Base-by-base conservation (phyloP, 2,113 vertebrate species). In the Xenopus laevis region DNA sequence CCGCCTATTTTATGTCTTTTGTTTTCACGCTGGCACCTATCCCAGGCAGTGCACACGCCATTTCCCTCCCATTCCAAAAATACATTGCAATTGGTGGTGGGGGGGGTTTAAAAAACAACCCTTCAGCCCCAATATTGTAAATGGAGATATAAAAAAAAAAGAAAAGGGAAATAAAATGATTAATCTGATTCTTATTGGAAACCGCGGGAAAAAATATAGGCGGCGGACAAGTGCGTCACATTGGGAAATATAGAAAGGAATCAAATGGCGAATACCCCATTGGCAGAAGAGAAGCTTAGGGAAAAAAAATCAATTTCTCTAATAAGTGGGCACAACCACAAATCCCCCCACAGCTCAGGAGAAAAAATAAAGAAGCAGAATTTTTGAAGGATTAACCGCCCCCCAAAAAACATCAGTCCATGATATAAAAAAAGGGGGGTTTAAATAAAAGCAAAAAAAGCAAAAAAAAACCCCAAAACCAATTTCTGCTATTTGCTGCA, bases 1-100 rank as follows among this genome's bases (percentile, higher is more conserved):
- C 87, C 87, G 87, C 83, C 89, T 90, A 93, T 86, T 86, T 85
- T 85, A 83, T 83, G 84, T 87, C 88, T 94, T 93, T 93, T 93
- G 89, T 91, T 83, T 84, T 83, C 81, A 82, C 85, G 84, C 85
- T 93, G 93, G 91, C 93, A 91, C 87, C 90, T 91, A 88, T 93
- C 92, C 93, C 90, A 90, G 88, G 85, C 81, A 84, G 89, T 84
- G 85, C 85, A 84, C 83, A 86, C 81, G 79, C 85, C n/a, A 87
- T 84, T 82, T 86, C 86, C 82, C 84, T 87, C 82, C 82, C 87
- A 86, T 64, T 21, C 71, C 55, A 61, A 61, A 61, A 61, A 61
- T 27, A 13, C 18, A 33, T 33, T 2, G 20, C 59, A 13, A 18
- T 1, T n/a, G n/a, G n/a, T n/a, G n/a, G n/a, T 10, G 59, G 20